These are phyloP conservation scores for Iguana delicatissima DNA, from an alignment of 2,797 vertebrate species.

Conservation along the genomic window DNA sequence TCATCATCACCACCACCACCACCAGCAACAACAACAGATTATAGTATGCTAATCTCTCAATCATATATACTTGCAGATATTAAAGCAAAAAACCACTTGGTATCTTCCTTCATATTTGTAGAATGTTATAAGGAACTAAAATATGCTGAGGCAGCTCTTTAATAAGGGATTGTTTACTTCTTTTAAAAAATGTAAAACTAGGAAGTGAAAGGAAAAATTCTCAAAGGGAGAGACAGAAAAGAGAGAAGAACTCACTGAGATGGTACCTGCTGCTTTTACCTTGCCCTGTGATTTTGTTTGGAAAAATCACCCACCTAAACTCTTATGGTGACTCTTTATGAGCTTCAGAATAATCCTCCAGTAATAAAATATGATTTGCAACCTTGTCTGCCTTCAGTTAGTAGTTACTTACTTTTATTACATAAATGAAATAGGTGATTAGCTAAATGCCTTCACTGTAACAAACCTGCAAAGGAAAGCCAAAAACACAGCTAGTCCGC, in stretches of 20 bases:
- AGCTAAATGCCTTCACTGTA: constrained; percentile 27
- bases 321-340: constrained; percentile 14
- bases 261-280: neutral
- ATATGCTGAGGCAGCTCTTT: neutral
- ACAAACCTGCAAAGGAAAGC: constrained; percentile 53
- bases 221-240: constrained; percentile 32
- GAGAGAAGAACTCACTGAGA: no score
- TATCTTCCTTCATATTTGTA: constrained; percentile 1
- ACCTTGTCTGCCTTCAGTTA: constrained; percentile 59
- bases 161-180: constrained; percentile 2
- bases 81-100: constrained; percentile 20
- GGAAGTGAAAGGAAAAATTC: neutral
- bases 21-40: neutral
- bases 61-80: constrained; percentile 5
- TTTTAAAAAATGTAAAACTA: neutral
- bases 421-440: no score
- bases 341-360: constrained; percentile 56
- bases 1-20: neutral
- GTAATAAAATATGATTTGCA: constrained; percentile 64
- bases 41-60: neutral
- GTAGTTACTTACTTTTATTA: no score
- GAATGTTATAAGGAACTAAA: constrained; percentile 31
- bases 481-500: constrained; percentile 56
- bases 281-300: neutral
- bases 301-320: constrained; percentile 22